Base-by-base conservation (phyloP, 2,888 invertebrate species). In the Oxyteleia sp. region DNA sequence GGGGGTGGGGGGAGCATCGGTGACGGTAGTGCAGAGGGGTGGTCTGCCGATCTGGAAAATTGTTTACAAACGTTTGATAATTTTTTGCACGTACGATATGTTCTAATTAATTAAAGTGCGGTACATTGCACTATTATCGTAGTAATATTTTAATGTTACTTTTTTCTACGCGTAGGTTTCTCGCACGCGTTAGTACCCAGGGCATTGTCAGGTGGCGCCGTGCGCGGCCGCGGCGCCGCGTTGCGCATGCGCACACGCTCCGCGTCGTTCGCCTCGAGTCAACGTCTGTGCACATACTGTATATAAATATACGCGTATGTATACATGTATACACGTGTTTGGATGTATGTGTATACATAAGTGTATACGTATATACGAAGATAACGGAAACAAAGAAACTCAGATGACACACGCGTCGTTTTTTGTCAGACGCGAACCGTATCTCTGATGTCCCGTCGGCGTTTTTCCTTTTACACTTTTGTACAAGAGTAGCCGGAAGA, bases 381-480 rank as follows among this genome's bases (percentile, higher is more conserved):
- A 41, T 13, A 66, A 23, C 2, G 23, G 18, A 45, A n/a, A n/a
- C n/a, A 32, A 47, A 18, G 35, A 5, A 53, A 71, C 49, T 55
- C 57, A 64, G 47, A 66, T 78, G 57, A 23, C 64, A 64, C 64
- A 51, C 45, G 78, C 20, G 76, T 76, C 61, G 47, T n/a, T n/a
- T n/a, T n/a, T n/a, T n/a, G n/a, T n/a, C n/a, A n/a, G n/a, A n/a
- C n/a, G n/a, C n/a, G n/a, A n/a, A n/a, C n/a, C n/a, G n/a, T n/a
- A n/a, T n/a, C n/a, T n/a, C n/a, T n/a, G n/a, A n/a, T n/a, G n/a
- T 38, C 43, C 57, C 13, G 35, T 55, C 55, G 45, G 18, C 71
- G 61, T 76, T 84, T 81, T 81, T 84, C 76, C 61, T 84, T 84
- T 84, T 84, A 72, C 84, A 84, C 81, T 84, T 84, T 84, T 84